Evolutionary conservation across 2,888 invertebrate genomes (phyloP).

Genomic region (Geotrupes spiniger): DNA sequence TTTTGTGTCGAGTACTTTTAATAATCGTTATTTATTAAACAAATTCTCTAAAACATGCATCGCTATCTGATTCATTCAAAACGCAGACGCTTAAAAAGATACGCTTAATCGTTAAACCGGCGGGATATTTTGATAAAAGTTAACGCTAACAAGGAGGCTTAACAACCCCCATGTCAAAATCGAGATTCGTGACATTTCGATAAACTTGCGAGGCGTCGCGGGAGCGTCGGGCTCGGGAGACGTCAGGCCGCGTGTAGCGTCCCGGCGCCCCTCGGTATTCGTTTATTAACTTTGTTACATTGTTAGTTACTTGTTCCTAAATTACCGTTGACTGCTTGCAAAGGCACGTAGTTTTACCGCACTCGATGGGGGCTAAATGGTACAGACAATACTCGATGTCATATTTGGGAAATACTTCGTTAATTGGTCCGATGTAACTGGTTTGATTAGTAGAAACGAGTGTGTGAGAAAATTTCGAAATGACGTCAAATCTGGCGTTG

Average conservation of each 20-base stretch:
- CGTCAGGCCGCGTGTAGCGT: slow-evolving; percentile 36
- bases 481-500: no score
- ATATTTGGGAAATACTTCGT: slow-evolving; percentile 40
- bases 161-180: slow-evolving; percentile 20
- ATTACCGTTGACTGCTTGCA: slow-evolving; percentile 44
- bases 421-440: slow-evolving; percentile 26
- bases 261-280: slow-evolving; percentile 31
- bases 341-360: slow-evolving; percentile 44
- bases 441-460: no score
- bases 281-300: slow-evolving; percentile 50
- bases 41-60: no score
- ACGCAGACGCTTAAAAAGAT: no score
- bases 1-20: no score
- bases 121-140: slow-evolving; percentile 20
- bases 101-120: no score
- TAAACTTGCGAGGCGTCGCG: slow-evolving; percentile 23
- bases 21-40: no score
- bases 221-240: slow-evolving; percentile 30
- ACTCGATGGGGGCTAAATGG: slow-evolving; percentile 27
- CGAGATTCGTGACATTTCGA: slow-evolving; percentile 24
- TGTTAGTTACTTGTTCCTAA: slow-evolving; percentile 50
- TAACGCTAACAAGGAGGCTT: slow-evolving; percentile 21
- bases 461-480: neutral
- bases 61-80: no score
- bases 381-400: slow-evolving; percentile 28